Percentiles rank a stretch among this genome's conserved stretches.
Evolutionary conservation across 1,140 invertebrate species (phyloP).

Genomic region (Ceratosolen solmsi): DNA sequence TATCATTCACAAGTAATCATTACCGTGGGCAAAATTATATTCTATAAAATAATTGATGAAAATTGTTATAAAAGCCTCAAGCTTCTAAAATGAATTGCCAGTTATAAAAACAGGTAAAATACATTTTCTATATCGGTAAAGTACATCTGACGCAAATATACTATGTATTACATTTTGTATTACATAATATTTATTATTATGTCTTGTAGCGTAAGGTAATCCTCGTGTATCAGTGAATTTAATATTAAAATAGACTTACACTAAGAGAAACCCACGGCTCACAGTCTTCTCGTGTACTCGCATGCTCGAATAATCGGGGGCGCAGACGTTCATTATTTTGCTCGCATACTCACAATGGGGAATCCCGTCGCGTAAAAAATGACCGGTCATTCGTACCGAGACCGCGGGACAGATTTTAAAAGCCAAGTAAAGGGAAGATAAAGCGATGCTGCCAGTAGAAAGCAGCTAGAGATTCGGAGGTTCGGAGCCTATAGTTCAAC

Average conservation of each 20-base stretch:
- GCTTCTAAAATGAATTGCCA: background rate
- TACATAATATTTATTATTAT: constrained; percentile 23
- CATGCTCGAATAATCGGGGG: constrained; percentile 1
- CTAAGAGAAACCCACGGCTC: background rate
- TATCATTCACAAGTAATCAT: background rate
- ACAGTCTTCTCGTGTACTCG: background rate
- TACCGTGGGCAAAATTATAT: background rate
- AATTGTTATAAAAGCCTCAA: background rate
- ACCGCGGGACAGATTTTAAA: background rate
- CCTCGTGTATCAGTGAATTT: background rate
- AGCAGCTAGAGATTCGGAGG: too few species aligned
- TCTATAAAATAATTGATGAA: too few species aligned
- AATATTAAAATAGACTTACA: background rate
- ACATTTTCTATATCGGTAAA: background rate
- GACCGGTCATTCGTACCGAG: background rate
- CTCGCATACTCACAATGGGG: background rate
- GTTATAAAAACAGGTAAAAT: background rate
- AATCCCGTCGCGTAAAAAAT: constrained; percentile 31
- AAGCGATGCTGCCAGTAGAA: background rate
- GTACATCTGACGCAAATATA: background rate
- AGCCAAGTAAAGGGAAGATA: background rate
- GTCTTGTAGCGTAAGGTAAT: background rate
- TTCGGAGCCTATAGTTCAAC: background rate
- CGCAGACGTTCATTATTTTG: background rate
- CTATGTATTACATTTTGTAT: background rate